Conservation (phyloP, 2,888 invertebrate species). For the Chloromyia formosa region DNA sequence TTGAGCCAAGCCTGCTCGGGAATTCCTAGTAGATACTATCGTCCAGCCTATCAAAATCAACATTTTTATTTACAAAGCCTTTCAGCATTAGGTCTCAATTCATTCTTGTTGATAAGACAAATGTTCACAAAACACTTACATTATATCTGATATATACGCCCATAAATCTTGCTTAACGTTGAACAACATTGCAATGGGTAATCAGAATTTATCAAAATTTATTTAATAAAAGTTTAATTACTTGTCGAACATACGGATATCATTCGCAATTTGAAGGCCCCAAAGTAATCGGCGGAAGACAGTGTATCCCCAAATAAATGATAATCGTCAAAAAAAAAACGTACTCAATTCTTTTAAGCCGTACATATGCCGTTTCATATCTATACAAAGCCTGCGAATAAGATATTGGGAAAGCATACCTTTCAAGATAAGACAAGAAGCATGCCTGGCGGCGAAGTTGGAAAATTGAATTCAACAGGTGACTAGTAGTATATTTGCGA, state of each 20-base stretch:
- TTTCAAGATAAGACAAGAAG: constrained; percentile 42
- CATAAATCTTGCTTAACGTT: constrained; percentile 21
- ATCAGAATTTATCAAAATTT: constrained; percentile 30
- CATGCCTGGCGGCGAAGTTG: constrained; percentile 27
- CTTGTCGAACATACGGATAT: background rate
- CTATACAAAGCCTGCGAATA: constrained; percentile 30
- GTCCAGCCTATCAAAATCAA: too few species aligned
- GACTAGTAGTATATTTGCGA: constrained; percentile 13
- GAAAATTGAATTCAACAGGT: constrained; percentile 30
- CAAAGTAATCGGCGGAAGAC: too few species aligned
- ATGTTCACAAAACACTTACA: background rate
- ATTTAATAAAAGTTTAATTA: constrained; percentile 34
- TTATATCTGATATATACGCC: constrained; percentile 11
- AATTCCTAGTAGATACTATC: too few species aligned
- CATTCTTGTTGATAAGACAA: constrained; percentile 12
- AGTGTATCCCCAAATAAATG: constrained; percentile 5
- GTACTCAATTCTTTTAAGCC: constrained; percentile 4
- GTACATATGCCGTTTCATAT: constrained; percentile 23
- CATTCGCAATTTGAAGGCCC: background rate
- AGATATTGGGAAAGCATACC: constrained; percentile 37
- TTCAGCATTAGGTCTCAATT: background rate
- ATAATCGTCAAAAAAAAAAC: constrained; percentile 13
- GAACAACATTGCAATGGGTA: constrained; percentile 4
- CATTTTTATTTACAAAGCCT: background rate
- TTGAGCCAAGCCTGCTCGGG: too few species aligned